Evolutionary conservation across 2,113 vertebrate species (phyloP), one percentile per base, ranked within the genome.

Genomic region (Brachirus orientalis): DNA sequence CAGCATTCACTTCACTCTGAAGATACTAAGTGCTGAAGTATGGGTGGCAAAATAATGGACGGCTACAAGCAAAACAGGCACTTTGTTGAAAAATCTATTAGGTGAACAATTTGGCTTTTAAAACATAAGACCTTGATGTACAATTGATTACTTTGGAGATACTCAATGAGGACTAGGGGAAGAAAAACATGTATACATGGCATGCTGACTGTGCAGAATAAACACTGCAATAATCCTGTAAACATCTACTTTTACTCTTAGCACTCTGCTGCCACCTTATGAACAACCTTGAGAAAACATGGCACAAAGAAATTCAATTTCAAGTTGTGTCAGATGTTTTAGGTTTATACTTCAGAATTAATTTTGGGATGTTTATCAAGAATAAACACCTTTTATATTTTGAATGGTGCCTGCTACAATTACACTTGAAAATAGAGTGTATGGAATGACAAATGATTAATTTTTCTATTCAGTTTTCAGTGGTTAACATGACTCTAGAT

Each of bases 1-100:
- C 60, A 94, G 91, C 93, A 89, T 94, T 93, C 89, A 90, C 90
- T 91, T 82, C n/a, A n/a, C n/a, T 77, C 87, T 80, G 86, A 78
- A 89, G 91, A 90, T 87, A 73, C 88, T 87, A 87, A 88, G 66
- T 80, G 89, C 85, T 87, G 79, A 79, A 50, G 78, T 62, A 75
- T 76, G 77, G 79, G 62, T 51, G 75, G 78, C 50, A 80, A 79
- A 77, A 88, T 72, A 85, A 87, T 62, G 59, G 60, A 54, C 22
- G 46, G 43, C 64, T 60, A 53, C 64, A 38, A 77, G 62, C 69
- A 75, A 52, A 80, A 82, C 57, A 55, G 60, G 13, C 76, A 84
- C 76, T 89, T 85, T 83, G 86, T 79, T 83, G 83, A 56, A 81
- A 89, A 88, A 88, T 90, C 87, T 79, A 89, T 89, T 9, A 1